Evolutionary conservation across 2,113 vertebrate genomes (phyloP).

Genomic region (Cryptotis parvus): DNA sequence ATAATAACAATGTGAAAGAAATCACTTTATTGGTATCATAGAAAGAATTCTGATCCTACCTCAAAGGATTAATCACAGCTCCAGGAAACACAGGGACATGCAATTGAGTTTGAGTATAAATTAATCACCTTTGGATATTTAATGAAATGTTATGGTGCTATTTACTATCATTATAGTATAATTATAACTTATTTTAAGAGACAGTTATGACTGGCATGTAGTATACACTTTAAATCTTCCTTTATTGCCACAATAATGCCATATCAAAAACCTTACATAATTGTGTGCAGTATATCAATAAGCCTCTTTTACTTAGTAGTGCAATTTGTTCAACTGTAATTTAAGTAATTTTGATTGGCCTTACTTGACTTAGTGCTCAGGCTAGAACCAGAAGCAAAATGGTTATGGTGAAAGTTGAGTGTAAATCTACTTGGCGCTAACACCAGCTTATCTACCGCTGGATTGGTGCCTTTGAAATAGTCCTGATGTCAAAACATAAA

Average conservation of each 20-base stretch:
- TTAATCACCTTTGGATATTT: background rate
- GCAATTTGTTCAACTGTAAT: rapidly evolving
- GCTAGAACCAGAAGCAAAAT: background rate
- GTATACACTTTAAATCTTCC: background rate
- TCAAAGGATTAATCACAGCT: background rate
- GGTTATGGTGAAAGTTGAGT: background rate
- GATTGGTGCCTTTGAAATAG: background rate
- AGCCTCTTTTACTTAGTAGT: background rate
- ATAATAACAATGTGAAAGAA: background rate
- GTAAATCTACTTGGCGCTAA: background rate
- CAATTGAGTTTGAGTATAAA: background rate
- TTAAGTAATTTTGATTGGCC: background rate
- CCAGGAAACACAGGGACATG: background rate
- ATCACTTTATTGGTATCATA: background rate
- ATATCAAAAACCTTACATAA: background rate
- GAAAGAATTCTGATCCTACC: background rate
- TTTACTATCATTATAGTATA: slow-evolving; percentile 20
- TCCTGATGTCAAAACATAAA: background rate
- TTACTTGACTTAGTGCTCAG: background rate
- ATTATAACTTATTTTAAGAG: slow-evolving; percentile 9
- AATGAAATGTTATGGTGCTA: background rate
- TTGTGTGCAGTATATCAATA: background rate
- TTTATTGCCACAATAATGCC: background rate
- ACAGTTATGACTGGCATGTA: background rate
- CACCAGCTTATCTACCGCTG: background rate